These are phyloP conservation scores for Drosophila differens DNA, from an alignment of 2,888 invertebrate genomes.

Conservation along the genomic window DNA sequence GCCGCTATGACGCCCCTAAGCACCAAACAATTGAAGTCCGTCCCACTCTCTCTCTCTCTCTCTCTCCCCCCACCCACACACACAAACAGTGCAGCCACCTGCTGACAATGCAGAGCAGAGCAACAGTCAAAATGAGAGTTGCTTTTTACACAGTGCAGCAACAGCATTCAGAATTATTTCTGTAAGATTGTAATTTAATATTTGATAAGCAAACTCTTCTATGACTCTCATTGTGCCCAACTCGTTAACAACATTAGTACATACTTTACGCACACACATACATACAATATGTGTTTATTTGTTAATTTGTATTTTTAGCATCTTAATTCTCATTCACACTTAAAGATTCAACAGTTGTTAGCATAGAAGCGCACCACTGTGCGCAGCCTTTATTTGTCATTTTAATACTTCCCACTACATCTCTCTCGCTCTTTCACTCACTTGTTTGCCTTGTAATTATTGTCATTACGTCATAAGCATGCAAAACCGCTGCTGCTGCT, in stretches of 20 bases:
- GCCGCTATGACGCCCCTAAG: constrained; percentile 48
- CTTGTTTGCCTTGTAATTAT: constrained; percentile 50
- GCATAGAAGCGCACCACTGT: constrained; percentile 28
- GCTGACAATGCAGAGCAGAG: constrained; percentile 37
- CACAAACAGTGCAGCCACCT: constrained; percentile 43
- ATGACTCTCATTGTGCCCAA: background rate
- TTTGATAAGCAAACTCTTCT: background rate
- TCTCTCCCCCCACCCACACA: background rate
- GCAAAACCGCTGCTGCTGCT: constrained; percentile 34
- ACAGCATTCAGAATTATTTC: constrained; percentile 4
- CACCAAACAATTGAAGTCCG: constrained; percentile 43
- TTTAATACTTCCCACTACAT: constrained; percentile 29
- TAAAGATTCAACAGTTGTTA: constrained; percentile 9
- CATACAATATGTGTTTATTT: background rate
- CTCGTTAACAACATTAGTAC: constrained; percentile 13
- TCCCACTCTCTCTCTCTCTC: background rate
- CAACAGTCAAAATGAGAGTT: constrained; percentile 9
- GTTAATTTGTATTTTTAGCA: constrained; percentile 7
- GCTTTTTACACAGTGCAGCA: constrained; percentile 38
- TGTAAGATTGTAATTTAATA: background rate
- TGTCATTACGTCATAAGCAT: constrained; percentile 70
- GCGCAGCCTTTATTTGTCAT: constrained; percentile 29
- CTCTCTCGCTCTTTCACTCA: constrained; percentile 11
- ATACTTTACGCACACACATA: background rate
- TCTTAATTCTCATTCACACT: constrained; percentile 2